Conservation (phyloP, 2,113 vertebrate species). For the Dicerorhinus sumatrensis region DNA sequence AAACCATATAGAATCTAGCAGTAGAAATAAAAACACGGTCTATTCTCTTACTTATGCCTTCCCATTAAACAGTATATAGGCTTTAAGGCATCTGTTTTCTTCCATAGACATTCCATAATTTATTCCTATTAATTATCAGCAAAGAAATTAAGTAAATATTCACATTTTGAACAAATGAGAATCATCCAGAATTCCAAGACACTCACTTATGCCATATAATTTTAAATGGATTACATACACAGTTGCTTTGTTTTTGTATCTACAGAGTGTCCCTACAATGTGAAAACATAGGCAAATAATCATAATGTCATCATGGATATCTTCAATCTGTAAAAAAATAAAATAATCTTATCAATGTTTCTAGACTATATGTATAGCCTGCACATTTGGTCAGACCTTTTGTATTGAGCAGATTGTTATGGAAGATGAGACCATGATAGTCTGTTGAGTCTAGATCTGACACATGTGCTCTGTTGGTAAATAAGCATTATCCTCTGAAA, state of each 20-base stretch:
- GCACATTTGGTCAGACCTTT: neutral
- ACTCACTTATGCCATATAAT: neutral
- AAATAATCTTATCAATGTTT: neutral
- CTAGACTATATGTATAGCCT: neutral
- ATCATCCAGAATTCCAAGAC: neutral
- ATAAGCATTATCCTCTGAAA: neutral
- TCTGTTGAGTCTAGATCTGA: neutral
- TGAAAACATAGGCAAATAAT: neutral
- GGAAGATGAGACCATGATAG: neutral
- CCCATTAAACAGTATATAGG: neutral
- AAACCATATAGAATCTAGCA: constrained; percentile 53
- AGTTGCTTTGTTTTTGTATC: neutral
- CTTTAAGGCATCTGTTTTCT: constrained; percentile 35
- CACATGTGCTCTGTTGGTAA: neutral
- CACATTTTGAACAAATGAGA: neutral
- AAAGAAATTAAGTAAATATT: constrained; percentile 5
- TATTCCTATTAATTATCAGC: neutral
- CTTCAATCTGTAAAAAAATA: neutral
- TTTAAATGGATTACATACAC: neutral
- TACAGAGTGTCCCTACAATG: neutral
- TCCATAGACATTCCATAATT: constrained; percentile 22
- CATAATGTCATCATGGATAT: neutral
- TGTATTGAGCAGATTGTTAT: neutral
- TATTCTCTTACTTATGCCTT: neutral
- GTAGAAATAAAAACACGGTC: constrained; percentile 54